These are phyloP conservation scores for Drosophila sturtevanti DNA, from an alignment of 1,140 invertebrate species.

Conservation along the genomic window DNA sequence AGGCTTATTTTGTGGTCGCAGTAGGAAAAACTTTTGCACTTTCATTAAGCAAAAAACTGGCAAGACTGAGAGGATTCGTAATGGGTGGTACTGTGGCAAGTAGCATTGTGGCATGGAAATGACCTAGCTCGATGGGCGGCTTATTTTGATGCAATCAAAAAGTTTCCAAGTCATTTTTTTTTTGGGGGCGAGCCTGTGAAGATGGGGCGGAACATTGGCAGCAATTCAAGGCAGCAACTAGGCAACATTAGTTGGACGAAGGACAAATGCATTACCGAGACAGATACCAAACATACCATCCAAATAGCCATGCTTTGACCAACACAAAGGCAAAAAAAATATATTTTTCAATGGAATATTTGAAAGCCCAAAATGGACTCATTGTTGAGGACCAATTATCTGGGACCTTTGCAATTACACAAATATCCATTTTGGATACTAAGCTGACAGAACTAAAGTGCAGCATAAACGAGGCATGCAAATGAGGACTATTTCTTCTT, in stretches of 20 bases:
- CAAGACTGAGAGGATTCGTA: neutral
- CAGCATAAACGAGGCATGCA: constrained; percentile 1
- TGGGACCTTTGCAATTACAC: neutral
- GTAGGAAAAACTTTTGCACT: constrained; percentile 58
- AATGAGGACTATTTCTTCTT: constrained; percentile 1
- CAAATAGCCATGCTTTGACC: constrained; percentile 26
- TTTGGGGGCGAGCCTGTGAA: constrained; percentile 11
- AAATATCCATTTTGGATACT: neutral
- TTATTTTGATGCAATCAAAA: constrained; percentile 61
- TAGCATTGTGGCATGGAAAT: neutral
- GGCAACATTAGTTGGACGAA: constrained; percentile 21
- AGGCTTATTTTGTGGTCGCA: constrained; percentile 66
- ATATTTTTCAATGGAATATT: neutral
- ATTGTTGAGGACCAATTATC: neutral
- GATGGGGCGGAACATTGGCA: constrained; percentile 44
- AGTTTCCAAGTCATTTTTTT: constrained; percentile 57
- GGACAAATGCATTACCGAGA: constrained; percentile 48
- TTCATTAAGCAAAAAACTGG: constrained; percentile 58
- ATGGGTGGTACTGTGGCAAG: constrained; percentile 12
- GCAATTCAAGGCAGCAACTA: constrained; percentile 38
- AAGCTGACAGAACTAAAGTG: neutral
- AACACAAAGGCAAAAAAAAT: neutral
- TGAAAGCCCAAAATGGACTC: neutral
- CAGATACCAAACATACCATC: constrained; percentile 39
- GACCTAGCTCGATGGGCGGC: constrained; percentile 16